A percentile compares a stretch with the other conserved stretches of the same genome.
Conservation (phyloP, 1,140 invertebrate species). For the Lepidurus couesii region DNA sequence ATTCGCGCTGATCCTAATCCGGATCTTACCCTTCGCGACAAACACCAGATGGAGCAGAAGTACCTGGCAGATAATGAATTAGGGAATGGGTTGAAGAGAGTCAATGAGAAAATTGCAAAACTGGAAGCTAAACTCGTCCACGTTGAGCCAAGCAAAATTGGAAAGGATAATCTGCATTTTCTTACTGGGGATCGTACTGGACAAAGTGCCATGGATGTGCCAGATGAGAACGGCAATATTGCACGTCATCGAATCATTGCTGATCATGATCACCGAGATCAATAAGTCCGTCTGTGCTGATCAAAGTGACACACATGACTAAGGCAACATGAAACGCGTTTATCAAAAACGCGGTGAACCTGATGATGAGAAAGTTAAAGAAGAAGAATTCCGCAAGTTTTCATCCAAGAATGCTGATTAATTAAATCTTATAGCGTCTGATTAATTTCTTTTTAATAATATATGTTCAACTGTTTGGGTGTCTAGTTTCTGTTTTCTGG, state of each 20-base stretch:
- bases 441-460: too few relatives aligned
- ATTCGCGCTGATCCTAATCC: too few relatives aligned
- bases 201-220: slow-evolving; percentile 23
- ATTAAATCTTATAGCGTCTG: too few relatives aligned
- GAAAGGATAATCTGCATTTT: slow-evolving; percentile 18
- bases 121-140: neutral
- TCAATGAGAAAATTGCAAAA: neutral
- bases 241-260: neutral
- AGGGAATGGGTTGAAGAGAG: neutral
- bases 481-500: too few relatives aligned
- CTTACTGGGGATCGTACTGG: neutral
- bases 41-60: too few relatives aligned
- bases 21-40: too few relatives aligned
- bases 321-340: neutral
- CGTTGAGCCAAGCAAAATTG: neutral
- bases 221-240: neutral
- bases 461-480: too few relatives aligned
- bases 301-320: slow-evolving; percentile 20
- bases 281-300: neutral
- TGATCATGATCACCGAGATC: neutral
- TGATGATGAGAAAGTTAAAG: neutral
- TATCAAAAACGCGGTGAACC: neutral
- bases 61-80: neutral
- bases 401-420: too few relatives aligned
- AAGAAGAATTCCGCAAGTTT: neutral